Evolutionary conservation across 2,888 invertebrate genomes (phyloP).

Genomic region (Agrotis exclamationis): DNA sequence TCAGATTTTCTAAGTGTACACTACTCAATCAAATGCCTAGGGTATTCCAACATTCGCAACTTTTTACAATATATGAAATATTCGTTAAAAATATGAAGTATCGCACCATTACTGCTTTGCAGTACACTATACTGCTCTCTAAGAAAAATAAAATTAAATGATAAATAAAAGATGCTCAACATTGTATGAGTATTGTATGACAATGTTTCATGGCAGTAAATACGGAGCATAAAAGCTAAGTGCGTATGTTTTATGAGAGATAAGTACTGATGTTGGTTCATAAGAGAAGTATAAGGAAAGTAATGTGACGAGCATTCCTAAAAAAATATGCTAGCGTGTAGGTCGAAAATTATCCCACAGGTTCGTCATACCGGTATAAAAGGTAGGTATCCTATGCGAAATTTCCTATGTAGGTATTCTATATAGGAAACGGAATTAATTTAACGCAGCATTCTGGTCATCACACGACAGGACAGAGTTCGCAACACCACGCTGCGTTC

Average conservation of each 20-base stretch:
- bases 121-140: constrained; percentile 26
- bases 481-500: too few species aligned
- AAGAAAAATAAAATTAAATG: constrained; percentile 52
- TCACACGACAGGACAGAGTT: too few species aligned
- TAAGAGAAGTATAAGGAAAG: constrained; percentile 32
- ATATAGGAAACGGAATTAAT: too few species aligned
- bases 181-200: constrained; percentile 72
- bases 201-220: constrained; percentile 69
- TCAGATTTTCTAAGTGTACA: too few species aligned
- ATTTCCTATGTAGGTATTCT: too few species aligned
- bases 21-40: too few species aligned
- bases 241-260: constrained; percentile 72
- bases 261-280: constrained; percentile 64
- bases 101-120: constrained; percentile 1
- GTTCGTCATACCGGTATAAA: too few species aligned
- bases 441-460: too few species aligned
- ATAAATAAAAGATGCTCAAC: constrained; percentile 62
- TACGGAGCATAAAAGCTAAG: constrained; percentile 75
- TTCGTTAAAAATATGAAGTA: constrained; percentile 2
- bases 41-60: too few species aligned
- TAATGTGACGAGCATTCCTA: neutral
- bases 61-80: neutral
- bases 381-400: too few species aligned
- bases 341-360: too few species aligned
- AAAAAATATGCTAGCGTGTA: too few species aligned